These are phyloP conservation scores for Tenthredo distinguenda DNA, from an alignment of 2,888 invertebrate species.

Conservation along the genomic window DNA sequence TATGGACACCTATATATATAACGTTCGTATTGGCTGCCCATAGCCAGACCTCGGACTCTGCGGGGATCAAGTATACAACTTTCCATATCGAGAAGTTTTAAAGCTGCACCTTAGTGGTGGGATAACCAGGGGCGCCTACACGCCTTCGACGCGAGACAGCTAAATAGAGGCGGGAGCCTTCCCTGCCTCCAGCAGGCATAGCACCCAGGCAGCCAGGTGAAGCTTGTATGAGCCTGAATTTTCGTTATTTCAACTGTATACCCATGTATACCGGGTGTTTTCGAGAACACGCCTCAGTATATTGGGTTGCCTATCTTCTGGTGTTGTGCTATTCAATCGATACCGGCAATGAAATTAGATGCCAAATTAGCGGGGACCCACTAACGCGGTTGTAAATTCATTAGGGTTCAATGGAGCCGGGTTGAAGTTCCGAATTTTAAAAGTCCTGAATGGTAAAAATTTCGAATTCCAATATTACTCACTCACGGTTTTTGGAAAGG, in stretches of 20 bases:
- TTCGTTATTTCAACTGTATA: conserved; percentile 9
- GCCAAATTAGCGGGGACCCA: not conserved
- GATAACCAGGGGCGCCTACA: conserved; percentile 69
- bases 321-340: not conserved
- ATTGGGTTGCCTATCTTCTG: not conserved
- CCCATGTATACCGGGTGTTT: not conserved
- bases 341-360: not conserved
- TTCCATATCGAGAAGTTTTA: conserved; percentile 72
- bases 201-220: conserved; percentile 16
- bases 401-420: not conserved
- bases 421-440: not conserved
- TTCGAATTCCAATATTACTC: no score
- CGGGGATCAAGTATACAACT: conserved; percentile 68
- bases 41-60: conserved; percentile 57
- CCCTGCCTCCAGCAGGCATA: conserved; percentile 34
- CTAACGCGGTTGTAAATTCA: not conserved
- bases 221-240: conserved; percentile 17
- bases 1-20: conserved; percentile 24
- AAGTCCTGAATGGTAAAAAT: no score
- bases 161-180: conserved; percentile 51
- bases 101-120: conserved; percentile 68
- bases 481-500: no score
- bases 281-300: not conserved
- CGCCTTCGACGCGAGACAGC: conserved; percentile 52
- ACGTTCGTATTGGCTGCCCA: conserved; percentile 44